Conservation (phyloP, 2,888 invertebrate species). For the Elegia similella region DNA sequence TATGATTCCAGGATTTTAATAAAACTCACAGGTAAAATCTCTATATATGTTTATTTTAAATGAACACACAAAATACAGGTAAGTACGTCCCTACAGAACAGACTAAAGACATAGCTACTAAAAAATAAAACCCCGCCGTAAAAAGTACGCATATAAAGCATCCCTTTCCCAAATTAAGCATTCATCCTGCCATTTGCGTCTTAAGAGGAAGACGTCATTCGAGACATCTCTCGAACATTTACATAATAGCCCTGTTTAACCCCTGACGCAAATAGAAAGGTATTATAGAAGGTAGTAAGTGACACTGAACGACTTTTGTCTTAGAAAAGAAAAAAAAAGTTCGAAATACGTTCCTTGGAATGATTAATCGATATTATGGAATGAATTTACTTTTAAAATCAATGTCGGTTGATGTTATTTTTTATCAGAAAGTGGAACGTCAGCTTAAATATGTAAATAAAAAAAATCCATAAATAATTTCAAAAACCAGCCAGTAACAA, state of each 20-base stretch:
- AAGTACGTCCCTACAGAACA: background rate
- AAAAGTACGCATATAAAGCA: constrained; percentile 2
- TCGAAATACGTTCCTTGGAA: no score
- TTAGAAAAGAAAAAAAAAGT: no score
- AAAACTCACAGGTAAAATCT: no score
- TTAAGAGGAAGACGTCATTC: constrained; percentile 11
- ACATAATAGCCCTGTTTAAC: background rate
- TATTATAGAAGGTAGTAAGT: no score
- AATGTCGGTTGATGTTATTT: no score
- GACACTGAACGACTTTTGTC: no score
- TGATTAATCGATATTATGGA: no score
- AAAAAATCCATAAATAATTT: background rate
- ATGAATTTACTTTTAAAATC: no score
- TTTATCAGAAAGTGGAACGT: no score
- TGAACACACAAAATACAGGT: background rate
- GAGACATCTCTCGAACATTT: background rate
- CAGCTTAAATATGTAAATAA: no score
- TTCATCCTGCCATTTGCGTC: background rate
- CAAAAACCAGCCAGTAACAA: background rate
- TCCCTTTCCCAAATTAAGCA: constrained; percentile 7
- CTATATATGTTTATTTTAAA: background rate
- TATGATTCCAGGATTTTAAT: no score
- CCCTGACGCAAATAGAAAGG: no score
- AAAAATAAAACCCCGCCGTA: background rate
- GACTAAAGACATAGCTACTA: background rate